Conservation (phyloP, 2,797 vertebrate genomes). For the Helicolenus hilgendorfi region DNA sequence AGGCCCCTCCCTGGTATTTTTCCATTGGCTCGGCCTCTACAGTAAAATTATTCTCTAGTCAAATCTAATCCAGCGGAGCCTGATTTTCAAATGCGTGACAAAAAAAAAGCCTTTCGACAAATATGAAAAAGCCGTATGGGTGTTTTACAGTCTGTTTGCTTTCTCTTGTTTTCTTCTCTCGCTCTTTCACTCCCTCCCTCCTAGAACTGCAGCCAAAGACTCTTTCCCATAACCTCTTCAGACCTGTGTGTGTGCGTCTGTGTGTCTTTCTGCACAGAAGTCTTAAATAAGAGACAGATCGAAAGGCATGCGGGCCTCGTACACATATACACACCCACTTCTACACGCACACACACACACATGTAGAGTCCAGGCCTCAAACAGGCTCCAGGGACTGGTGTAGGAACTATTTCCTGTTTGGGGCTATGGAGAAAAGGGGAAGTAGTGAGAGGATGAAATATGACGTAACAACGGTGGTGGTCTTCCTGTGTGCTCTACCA, state of each 20-base stretch:
- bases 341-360: conserved; percentile 6
- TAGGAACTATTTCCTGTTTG: conserved; percentile 81
- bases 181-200: conserved; percentile 25
- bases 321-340: conserved; percentile 3
- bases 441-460: conserved; percentile 65
- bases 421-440: conserved; percentile 60
- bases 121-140: neutral
- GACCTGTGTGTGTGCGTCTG: conserved; percentile 56
- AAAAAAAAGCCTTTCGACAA: conserved; percentile 8
- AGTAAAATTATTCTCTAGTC: conserved; percentile 29
- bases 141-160: conserved; percentile 21
- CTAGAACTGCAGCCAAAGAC: conserved; percentile 53
- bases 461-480: conserved; percentile 60
- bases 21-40: conserved; percentile 45
- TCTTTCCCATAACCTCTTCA: conserved; percentile 78
- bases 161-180: conserved; percentile 28
- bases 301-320: conserved; percentile 38
- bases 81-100: conserved; percentile 15
- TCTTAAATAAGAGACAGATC: conserved; percentile 51
- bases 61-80: conserved; percentile 29
- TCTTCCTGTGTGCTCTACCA: conserved; percentile 69
- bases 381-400: conserved; percentile 49
- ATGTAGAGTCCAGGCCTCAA: conserved; percentile 41
- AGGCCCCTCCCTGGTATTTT: conserved; percentile 64
- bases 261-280: conserved; percentile 59